Base-by-base conservation (phyloP, 2,888 invertebrate species). In the Gymnosoma rotundatum region DNA sequence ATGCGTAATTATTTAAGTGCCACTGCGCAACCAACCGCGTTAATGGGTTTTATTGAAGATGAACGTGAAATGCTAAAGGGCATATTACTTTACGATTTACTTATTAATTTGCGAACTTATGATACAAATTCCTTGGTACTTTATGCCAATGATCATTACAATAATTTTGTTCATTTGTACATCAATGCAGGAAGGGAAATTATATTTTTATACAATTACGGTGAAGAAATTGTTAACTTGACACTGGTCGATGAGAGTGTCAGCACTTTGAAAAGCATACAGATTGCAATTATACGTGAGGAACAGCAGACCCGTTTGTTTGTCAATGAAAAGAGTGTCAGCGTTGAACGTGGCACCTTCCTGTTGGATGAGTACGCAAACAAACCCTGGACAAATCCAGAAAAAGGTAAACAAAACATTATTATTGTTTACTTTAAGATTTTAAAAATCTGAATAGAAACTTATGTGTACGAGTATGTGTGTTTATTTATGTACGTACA, bases 111-210 rank as follows among this genome's bases (percentile, higher is more conserved):
- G 83, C 94, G 98, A 88, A 98, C 98, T 0, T 97, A 97, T 90
- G 96, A 96, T 88, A 93, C 94, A 52, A 94, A 96, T 87, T 95
- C 97, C 0, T 92, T 98, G 88, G 95, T 98, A 20, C 93, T 98
- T 9, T 98, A 98, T 90, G 97, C 97, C 45, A 97, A 98, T 90
- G 98, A 98, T 91, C 96, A 98, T 91, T 93, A 97, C 81, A 98
- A 98, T 90, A 98, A 98, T 92, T 98, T 98, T 91, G 95, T 98
- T 69, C 98, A 98, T 91, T 92, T 98, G 38, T 97, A 96, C 91
- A 95, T 98, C 83, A 95, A 95, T 86, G 95, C 95, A 83, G 96
- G 96, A 16, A 95, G 95, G 10, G 94, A 95, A 92, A 95, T 98
- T 32, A 95, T 97, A 58, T 97, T 97, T 89, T 93, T 97, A 4